Conservation (phyloP, 1,140 invertebrate species). For the Rhagoletis pomonella region DNA sequence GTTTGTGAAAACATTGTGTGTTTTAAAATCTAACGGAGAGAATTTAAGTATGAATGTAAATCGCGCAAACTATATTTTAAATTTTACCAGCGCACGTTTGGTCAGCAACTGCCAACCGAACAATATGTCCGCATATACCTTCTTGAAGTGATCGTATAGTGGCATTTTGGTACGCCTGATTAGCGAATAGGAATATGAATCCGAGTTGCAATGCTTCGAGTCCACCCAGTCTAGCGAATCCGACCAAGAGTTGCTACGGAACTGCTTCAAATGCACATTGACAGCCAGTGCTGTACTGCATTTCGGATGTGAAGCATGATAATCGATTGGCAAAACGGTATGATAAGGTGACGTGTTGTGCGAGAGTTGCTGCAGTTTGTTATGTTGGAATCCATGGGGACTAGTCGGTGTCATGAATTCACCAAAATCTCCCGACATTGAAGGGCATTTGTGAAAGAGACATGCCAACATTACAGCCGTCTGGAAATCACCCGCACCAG, state of each 20-base stretch:
- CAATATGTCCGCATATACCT: slow-evolving; percentile 91
- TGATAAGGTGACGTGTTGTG: slow-evolving; percentile 92
- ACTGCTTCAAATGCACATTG: slow-evolving; percentile 77
- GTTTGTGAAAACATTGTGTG: slow-evolving; percentile 78
- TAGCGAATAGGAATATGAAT: slow-evolving; percentile 64
- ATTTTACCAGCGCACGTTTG: slow-evolving; percentile 81
- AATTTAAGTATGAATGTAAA: background rate
- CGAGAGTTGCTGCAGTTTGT: slow-evolving; percentile 61
- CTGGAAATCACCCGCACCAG: slow-evolving; percentile 88
- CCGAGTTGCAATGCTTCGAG: slow-evolving; percentile 61
- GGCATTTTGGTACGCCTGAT: slow-evolving; percentile 75
- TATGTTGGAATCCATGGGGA: background rate
- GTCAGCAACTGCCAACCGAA: slow-evolving; percentile 88
- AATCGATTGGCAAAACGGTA: slow-evolving; percentile 88
- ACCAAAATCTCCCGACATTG: slow-evolving; percentile 4
- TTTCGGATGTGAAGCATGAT: slow-evolving; percentile 60
- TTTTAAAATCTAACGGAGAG: slow-evolving; percentile 83
- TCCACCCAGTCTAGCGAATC: slow-evolving; percentile 82
- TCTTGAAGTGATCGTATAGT: slow-evolving; percentile 91
- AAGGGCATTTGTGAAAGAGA: slow-evolving; percentile 80
- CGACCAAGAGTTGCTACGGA: slow-evolving; percentile 92
- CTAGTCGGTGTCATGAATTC: background rate
- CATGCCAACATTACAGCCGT: slow-evolving; percentile 95
- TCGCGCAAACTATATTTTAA: background rate
- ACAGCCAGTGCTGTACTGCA: slow-evolving; percentile 54